A percentile compares a stretch with the other conserved stretches of the same genome.
Evolutionary conservation across 2,888 invertebrate genomes (phyloP).

Genomic region (Machimus rusticus): DNA sequence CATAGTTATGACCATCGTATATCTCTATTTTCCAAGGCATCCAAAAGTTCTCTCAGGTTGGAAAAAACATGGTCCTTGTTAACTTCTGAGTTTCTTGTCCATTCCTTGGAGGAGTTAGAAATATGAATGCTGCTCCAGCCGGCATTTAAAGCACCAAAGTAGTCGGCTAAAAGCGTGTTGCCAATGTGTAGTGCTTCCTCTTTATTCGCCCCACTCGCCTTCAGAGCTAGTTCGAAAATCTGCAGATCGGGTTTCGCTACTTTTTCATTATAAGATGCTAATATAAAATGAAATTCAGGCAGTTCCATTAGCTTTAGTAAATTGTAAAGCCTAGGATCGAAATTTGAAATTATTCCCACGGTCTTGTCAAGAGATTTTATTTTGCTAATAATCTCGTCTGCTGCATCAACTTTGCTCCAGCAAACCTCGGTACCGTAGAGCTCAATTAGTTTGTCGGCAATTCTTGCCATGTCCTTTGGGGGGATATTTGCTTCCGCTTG

Average conservation of each 20-base stretch:
- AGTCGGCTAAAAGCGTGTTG: constrained; percentile 78
- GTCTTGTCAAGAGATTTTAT: constrained; percentile 60
- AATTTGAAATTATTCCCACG: constrained; percentile 88
- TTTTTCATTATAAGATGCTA: constrained; percentile 80
- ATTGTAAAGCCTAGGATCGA: constrained; percentile 78
- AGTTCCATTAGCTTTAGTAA: constrained; percentile 73
- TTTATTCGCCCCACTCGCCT: constrained; percentile 64
- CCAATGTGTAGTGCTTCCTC: constrained; percentile 83
- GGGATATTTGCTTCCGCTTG: constrained; percentile 52
- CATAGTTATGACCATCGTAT: constrained; percentile 54
- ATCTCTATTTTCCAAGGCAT: constrained; percentile 52
- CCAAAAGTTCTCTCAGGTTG: constrained; percentile 52
- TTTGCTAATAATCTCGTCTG: constrained; percentile 66
- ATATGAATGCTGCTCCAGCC: constrained; percentile 71
- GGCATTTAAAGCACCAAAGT: constrained; percentile 75
- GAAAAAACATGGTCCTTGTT: constrained; percentile 50
- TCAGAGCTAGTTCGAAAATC: constrained; percentile 64
- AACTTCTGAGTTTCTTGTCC: constrained; percentile 31
- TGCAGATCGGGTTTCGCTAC: constrained; percentile 58
- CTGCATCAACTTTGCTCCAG: constrained; percentile 75
- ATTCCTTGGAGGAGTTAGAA: constrained; percentile 40
- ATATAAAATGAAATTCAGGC: constrained; percentile 76
- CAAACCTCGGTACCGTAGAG: constrained; percentile 74
- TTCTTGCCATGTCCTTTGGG: constrained; percentile 51
- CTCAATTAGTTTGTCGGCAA: constrained; percentile 70